Evolutionary conservation across 2,113 vertebrate species (phyloP), one percentile per base, ranked within the genome.

Genomic region (Mastomys natalensis): DNA sequence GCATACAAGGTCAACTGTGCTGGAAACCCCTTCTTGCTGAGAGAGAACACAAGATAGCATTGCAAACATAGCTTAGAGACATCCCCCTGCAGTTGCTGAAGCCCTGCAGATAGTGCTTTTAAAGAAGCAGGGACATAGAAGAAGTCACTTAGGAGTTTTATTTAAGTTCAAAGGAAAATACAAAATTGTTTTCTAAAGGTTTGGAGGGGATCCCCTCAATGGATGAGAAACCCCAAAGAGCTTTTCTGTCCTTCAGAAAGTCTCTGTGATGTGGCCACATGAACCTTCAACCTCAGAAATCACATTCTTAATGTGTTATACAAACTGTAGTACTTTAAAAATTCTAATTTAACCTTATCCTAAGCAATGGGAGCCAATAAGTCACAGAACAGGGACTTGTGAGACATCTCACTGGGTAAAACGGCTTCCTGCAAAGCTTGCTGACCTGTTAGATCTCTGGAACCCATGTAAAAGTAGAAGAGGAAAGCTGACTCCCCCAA

Each of bases 121-220:
- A 88, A 90, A 85, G 51, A 82, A 89, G 11, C 31, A 88, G 7
- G 22, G 26, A 64, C 68, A 76, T 3, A 26, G 51, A 26, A 72
- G 0, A 66, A 51, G 48, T 81, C 24, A 29, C n/a, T 62, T 29
- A 43, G n/a, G 66, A 21, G 37, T 93, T 81, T 74, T 74, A 29
- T 68, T 92, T 43, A 43, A 74, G 68, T 89, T 62, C 82, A 89
- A 96, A 89, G 74, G 53, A 34, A 87, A 70, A 62, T 51, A 66
- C 9, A 77, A 43, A 81, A 81, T 70, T 89, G 45, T 87, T 34
- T 82, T 51, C 73, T 66, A 81, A 91, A 82, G 43, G 22, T 87
- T 53, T 43, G 58, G 21, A 64, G 24, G 7, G 62, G 78, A 60
- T 48, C 48, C 55, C 22, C 78, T 73, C 17, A 26, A 29, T 29